Conservation (phyloP, 2,113 vertebrate species). For the Laterallus jamaicensis region DNA sequence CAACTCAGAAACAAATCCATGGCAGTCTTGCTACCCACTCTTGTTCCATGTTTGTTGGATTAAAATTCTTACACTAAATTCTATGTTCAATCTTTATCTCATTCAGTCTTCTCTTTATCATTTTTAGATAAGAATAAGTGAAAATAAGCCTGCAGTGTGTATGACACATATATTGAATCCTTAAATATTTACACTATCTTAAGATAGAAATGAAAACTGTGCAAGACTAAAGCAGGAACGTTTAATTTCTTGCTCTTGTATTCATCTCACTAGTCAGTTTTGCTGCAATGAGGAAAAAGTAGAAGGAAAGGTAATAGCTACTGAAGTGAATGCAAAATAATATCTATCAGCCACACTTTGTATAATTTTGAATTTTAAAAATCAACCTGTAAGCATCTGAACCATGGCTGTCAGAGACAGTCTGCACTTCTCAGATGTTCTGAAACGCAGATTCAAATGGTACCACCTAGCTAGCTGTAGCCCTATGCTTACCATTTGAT, state of each 20-base stretch:
- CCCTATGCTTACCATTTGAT: no score
- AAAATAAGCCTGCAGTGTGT: background rate
- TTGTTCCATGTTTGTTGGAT: background rate
- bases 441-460: background rate
- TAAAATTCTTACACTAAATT: background rate
- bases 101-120: background rate
- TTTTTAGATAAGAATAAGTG: background rate
- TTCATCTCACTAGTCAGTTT: background rate
- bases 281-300: background rate
- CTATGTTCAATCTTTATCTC: background rate
- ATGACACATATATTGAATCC: background rate
- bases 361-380: background rate
- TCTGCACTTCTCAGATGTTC: background rate
- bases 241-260: background rate
- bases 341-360: background rate
- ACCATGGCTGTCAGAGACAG: background rate
- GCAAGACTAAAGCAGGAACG: background rate
- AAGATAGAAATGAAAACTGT: background rate
- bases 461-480: no score
- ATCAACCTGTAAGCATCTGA: background rate
- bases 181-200: background rate
- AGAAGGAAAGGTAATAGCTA: background rate
- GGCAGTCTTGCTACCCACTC: no score
- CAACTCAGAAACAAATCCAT: background rate
- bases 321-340: background rate